Evolutionary conservation across 2,113 vertebrate genomes (phyloP), one percentile per base, ranked within the genome.

Genomic region (Sorex araneus): DNA sequence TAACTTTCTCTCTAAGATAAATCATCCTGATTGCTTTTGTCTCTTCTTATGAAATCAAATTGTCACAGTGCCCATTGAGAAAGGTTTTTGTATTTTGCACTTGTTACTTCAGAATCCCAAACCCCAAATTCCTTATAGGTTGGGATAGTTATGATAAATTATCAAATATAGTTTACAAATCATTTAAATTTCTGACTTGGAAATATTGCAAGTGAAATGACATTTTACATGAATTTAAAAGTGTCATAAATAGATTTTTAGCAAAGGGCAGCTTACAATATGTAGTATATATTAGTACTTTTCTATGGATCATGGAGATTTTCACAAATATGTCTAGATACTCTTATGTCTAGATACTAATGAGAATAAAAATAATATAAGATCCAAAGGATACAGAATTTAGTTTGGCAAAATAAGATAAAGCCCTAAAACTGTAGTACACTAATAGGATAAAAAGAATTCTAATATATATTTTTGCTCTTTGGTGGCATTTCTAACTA

Each of bases 141-240:
- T 54, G 28, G 15, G 6, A 66, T 19, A 76, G 2, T 18, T 34
- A 71, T 0, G 9, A 6, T 8, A 9, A 25, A 30, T 3, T 60
- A 60, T 34, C 74, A 86, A 8, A 25, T 9, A 11, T 28, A 36
- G 11, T 54, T 21, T 21, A 86, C 18, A 50, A 80, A 47, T 71
- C 66, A 50, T 73, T 60, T 79, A 36, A 30, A 74, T 50, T 47
- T 83, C 30, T 74, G 18, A 7, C 23, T 86, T 80, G 34, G 50
- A 92, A 80, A 19, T 71, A 34, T 19, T 54, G 8, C 32, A 11
- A 36, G 23, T 1, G 0, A 47, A 32, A 40, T 86, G 34, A 43
- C 76, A 77, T 75, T 79, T 91, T 73, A 40, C 6, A 75, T 13
- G 11, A 76, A 77, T 71, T 80, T 43, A 30, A 74, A 84, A 91